A percentile compares a stretch with the other conserved stretches of the same genome.
Evolutionary conservation across 2,113 vertebrate genomes (phyloP).

Genomic region (Mustelus asterias): DNA sequence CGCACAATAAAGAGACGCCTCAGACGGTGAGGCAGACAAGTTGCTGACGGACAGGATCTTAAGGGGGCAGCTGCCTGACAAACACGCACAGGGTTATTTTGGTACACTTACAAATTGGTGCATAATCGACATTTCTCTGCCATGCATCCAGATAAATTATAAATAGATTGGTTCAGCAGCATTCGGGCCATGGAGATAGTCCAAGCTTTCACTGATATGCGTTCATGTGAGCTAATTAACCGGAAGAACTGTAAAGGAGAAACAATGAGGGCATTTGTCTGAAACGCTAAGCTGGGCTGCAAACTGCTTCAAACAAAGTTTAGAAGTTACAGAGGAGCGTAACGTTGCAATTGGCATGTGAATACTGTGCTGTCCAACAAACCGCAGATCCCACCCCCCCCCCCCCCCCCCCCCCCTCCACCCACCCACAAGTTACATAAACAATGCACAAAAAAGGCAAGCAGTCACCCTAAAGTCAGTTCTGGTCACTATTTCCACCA

Average conservation of each 20-base stretch:
- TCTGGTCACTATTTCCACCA: neutral
- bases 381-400: neutral
- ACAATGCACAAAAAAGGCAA: neutral
- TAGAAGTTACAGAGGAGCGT: neutral
- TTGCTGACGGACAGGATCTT: neutral
- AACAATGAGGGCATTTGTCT: neutral
- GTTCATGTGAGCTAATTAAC: neutral
- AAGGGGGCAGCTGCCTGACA: neutral
- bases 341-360: neutral
- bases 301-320: neutral
- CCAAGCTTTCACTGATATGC: neutral
- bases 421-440: too few relatives aligned
- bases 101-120: neutral
- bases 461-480: neutral
- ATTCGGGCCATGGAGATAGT: neutral
- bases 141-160: neutral
- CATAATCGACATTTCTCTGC: constrained; percentile 5
- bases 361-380: neutral
- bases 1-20: neutral
- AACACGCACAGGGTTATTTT: neutral
- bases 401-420: too few relatives aligned
- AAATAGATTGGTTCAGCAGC: constrained; percentile 6
- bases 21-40: neutral
- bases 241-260: neutral
- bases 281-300: neutral